A percentile compares a stretch with the other conserved stretches of the same genome.
phyloP scores from a whole-genome alignment of 2,888 invertebrate species.

The Eledone cirrhosa region DNA sequence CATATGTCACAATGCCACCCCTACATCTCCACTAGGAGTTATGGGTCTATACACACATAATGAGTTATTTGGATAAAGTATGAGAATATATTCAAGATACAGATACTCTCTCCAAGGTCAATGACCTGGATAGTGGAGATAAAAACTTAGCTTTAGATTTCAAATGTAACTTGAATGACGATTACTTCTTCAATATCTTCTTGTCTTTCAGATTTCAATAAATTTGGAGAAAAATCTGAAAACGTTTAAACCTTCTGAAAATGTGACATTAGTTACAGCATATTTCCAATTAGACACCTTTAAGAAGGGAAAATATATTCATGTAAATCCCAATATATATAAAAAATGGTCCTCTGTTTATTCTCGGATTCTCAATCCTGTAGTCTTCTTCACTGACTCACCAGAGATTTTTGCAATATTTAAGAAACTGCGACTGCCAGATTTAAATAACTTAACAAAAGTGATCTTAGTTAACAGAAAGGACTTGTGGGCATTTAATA shows the following conservation, averaged over 20 bases:
- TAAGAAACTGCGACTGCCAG: slow-evolving; percentile 36
- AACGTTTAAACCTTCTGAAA: neutral
- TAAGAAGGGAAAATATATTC: neutral
- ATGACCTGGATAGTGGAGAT: no score
- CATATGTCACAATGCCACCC: no score
- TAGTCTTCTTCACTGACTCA: slow-evolving; percentile 51
- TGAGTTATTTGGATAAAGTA: no score
- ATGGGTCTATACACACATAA: no score
- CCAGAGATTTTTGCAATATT: slow-evolving; percentile 42
- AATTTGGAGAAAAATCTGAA: no score
- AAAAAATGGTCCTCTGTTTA: slow-evolving; percentile 54
- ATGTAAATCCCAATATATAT: slow-evolving; percentile 37
- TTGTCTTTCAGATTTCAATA: no score
- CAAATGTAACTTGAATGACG: no score
- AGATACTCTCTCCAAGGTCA: no score
- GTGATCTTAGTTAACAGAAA: slow-evolving; percentile 40
- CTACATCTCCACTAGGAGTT: no score
- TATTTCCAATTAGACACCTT: slow-evolving; percentile 16
- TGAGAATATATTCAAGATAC: no score
- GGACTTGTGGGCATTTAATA: slow-evolving; percentile 49
- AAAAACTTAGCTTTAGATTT: no score
- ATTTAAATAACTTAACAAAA: slow-evolving; percentile 41
- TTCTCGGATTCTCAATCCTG: slow-evolving; percentile 48
- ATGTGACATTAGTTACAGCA: slow-evolving; percentile 19
- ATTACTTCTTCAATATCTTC: no score